A percentile compares a stretch with the other conserved stretches of the same genome.
Evolutionary conservation across 2,888 invertebrate species (phyloP).

Genomic region (Macrosiphum euphorbiae): DNA sequence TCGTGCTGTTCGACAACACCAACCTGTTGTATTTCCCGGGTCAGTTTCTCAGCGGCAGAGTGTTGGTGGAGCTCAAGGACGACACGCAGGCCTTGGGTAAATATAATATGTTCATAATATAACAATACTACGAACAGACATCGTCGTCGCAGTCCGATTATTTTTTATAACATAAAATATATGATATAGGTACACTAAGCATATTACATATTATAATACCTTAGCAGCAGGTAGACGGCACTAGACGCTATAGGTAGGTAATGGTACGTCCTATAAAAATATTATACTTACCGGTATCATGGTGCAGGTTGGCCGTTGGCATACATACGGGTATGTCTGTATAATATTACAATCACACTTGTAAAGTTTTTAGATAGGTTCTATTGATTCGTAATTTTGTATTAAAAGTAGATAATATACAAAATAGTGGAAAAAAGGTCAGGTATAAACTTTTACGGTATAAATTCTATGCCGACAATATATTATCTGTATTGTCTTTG

Average conservation of each 20-base stretch:
- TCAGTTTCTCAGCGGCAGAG: constrained; percentile 91
- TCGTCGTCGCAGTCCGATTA: not conserved
- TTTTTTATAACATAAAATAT: not conserved
- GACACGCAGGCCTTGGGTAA: constrained; percentile 90
- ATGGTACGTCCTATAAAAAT: no score
- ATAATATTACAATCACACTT: not conserved
- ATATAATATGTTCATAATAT: not conserved
- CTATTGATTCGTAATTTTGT: not conserved
- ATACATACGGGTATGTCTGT: not conserved
- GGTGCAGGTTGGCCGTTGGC: not conserved
- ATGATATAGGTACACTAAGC: not conserved
- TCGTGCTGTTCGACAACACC: constrained; percentile 94
- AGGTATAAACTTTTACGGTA: not conserved
- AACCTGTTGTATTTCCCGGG: constrained; percentile 94
- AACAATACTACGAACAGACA: not conserved
- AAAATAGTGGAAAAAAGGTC: not conserved
- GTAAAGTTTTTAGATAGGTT: not conserved
- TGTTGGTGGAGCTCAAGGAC: constrained; percentile 92
- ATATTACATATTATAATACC: not conserved
- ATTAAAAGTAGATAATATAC: not conserved
- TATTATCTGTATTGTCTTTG: not conserved
- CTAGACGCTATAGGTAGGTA: no score
- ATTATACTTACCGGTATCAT: not conserved
- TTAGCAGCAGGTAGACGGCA: not conserved
- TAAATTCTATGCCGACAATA: not conserved